Evolutionary conservation across 2,888 invertebrate genomes (phyloP), one percentile per base, ranked within the genome.

Genomic region (Acanthosoma haemorrhoidale): DNA sequence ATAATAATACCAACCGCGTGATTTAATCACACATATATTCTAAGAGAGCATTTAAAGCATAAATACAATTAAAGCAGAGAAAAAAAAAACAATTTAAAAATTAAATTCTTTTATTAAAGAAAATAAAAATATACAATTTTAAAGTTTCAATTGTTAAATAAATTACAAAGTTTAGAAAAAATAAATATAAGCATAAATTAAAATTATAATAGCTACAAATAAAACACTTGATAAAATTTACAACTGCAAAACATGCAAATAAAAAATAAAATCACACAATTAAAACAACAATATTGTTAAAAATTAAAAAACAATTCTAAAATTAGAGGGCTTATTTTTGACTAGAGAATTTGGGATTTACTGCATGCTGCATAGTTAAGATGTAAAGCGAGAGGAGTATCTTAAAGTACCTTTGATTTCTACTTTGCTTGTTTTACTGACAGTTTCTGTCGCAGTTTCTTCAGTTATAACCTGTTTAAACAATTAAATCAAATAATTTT

Each of bases 371-470:
- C 43, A 67, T 31, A 41, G 34, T 67, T 67, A 67, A 51, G 67
- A 57, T 51, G 57, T 51, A 67, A 67, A 67, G 67, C 67, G 43
- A 16, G 34, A 34, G 67, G 67, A 67, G 60, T 16, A 18, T 29
- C 15, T 25, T 51, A 32, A 51, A 57, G 69, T 74, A 74, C 74
- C 74, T 73, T 73, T 69, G 16, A 72, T 64, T 68, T 74, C 71
- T 51, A 74, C 72, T 71, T 73, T 73, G 58, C 68, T 71, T 34
- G 67, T 71, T 71, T 72, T 68, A 15, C 70, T 71, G 13, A 74
- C 16, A 60, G 71, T 71, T 69, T 72, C 74, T 43, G 71, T 72
- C 34, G 72, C 72, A 32, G 71, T 63, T 70, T 74, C 74, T 71
- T 74, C 74, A 58, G 74, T 71, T 51, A 74, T 70, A 29, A 73